These are phyloP conservation scores for Aphelinus certus DNA, from an alignment of 1,140 invertebrate species.

Conservation along the genomic window DNA sequence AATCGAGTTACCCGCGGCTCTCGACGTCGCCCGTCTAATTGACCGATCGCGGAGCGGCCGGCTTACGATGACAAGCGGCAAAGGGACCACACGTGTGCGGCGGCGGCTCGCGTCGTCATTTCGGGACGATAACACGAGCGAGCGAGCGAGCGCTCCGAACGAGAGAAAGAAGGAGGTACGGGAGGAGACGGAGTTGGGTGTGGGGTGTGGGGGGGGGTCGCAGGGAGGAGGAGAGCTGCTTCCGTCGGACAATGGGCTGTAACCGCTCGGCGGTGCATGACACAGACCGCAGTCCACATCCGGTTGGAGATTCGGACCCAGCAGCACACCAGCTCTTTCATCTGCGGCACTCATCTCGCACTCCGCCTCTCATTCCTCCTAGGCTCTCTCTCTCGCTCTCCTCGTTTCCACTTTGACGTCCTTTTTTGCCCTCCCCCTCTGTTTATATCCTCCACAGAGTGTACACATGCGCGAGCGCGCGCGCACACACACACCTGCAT, in stretches of 20 bases:
- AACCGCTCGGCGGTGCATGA: constrained; percentile 54
- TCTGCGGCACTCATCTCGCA: constrained; percentile 39
- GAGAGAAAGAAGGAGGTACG: too few relatives aligned
- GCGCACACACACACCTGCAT: too few relatives aligned
- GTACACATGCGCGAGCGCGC: too few relatives aligned
- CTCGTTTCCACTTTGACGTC: background rate
- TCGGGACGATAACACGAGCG: background rate
- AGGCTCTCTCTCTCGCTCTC: constrained; percentile 28
- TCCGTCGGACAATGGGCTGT: background rate
- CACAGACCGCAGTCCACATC: constrained; percentile 66
- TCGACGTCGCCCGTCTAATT: background rate
- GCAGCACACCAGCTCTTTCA: constrained; percentile 40
- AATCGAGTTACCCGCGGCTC: constrained; percentile 23
- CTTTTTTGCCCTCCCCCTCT: background rate
- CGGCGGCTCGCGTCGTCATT: background rate
- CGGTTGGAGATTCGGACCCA: constrained; percentile 50
- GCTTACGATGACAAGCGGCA: constrained; percentile 3
- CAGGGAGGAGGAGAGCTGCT: background rate
- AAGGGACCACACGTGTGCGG: background rate
- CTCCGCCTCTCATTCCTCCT: constrained; percentile 21
- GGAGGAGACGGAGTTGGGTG: background rate
- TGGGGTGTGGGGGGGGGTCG: background rate
- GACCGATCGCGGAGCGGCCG: background rate
- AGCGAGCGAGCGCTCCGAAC: too few relatives aligned
- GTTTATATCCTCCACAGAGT: background rate